Conservation (phyloP, 2,888 invertebrate genomes). For the Acrocera orbiculus region DNA sequence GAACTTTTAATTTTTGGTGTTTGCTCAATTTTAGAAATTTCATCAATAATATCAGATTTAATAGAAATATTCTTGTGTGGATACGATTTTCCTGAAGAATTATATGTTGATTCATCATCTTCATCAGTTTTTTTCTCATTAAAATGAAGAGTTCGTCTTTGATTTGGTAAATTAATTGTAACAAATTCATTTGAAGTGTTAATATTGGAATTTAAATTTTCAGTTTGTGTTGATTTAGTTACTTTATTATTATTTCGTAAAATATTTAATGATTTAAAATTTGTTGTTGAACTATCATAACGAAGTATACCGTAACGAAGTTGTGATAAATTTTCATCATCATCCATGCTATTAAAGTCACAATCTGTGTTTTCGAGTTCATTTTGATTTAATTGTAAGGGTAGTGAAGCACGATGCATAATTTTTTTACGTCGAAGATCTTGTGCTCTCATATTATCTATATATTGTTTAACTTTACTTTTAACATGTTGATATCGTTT, state of each 20-base stretch:
- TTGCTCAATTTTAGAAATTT: neutral
- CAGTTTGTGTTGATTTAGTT: too few relatives aligned
- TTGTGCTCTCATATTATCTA: slow-evolving; percentile 4
- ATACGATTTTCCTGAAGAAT: too few relatives aligned
- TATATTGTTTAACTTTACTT: slow-evolving; percentile 10
- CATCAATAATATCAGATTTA: neutral
- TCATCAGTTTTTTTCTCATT: too few relatives aligned
- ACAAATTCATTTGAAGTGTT: too few relatives aligned
- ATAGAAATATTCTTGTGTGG: neutral
- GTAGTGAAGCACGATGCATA: slow-evolving; percentile 5
- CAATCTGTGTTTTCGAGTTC: neutral
- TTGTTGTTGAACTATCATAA: neutral
- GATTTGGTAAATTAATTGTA: too few relatives aligned
- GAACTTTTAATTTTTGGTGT: neutral
- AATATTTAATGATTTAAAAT: too few relatives aligned
- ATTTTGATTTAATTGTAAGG: slow-evolving; percentile 4
- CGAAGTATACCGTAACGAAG: too few relatives aligned
- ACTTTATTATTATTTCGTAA: too few relatives aligned
- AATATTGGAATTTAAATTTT: too few relatives aligned
- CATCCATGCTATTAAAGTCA: neutral
- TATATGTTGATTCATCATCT: too few relatives aligned
- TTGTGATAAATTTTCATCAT: too few relatives aligned
- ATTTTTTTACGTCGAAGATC: slow-evolving; percentile 4
- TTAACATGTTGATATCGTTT: slow-evolving; percentile 9
- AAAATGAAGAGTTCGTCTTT: too few relatives aligned